Base-by-base conservation (phyloP, 2,113 vertebrate genomes). In the Oriolus oriolus region DNA sequence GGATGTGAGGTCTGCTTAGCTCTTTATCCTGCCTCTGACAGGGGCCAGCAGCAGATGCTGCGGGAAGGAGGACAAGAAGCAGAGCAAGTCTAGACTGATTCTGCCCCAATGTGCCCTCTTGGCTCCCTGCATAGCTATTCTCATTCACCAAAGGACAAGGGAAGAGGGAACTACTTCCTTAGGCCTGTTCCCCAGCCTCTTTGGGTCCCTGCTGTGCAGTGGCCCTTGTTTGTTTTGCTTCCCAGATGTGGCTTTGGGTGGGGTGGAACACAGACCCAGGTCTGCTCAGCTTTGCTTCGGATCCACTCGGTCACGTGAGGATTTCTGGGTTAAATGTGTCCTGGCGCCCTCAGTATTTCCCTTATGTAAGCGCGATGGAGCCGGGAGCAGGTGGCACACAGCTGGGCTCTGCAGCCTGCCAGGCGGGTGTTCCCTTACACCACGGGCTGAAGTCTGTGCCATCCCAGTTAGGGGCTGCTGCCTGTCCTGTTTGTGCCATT, bases 371-470 rank as follows among this genome's bases (percentile, higher is more conserved):
- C 5, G 3, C 10, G 73, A 44, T 71, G 91, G 81, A 69, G 83
- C 64, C 0, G 1, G 91, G 81, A 94, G 75, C 87, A 95, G 94
- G 91, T 94, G 90, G 76, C 1, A 37, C 26, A 76, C 90, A 92
- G 86, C 85, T 95, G 95, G 76, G 64, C 41, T 66, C 56, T 61
- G 73, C 73, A 69, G 1, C 15, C 74, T 94, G 95, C 93, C 92
- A 87, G 88, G 73, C 44, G 73, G 65, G 49, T 94, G 90, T 91
- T 96, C 59, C 84, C 73, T 89, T 47, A 52, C 33, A 31, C 63
- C 0, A 0, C 49, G 5, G 54, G 59, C 66, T 1, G 0, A 61
- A 42, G 33, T 42, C 50, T 24, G 1, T 3, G 1, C 79, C 24
- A 8, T 66, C 69, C 88, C 54, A 30, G 53, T 82, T 84, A 87